Evolutionary conservation across 2,888 invertebrate genomes (phyloP).

Genomic region (Chrysodeixis includens): DNA sequence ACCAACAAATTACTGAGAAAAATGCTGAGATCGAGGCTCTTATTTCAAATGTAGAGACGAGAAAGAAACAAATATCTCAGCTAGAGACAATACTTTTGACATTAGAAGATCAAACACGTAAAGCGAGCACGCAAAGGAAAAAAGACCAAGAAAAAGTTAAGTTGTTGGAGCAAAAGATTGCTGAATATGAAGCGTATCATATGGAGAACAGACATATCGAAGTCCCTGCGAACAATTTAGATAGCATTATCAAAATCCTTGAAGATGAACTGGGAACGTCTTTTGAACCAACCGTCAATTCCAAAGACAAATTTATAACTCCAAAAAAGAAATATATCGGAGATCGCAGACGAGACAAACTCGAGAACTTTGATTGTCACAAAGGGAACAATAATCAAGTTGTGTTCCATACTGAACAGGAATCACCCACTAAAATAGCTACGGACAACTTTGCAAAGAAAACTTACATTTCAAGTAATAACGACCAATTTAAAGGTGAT

Average conservation of each 20-base stretch:
- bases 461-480: constrained; percentile 60
- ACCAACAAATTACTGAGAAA: constrained; percentile 73
- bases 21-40: constrained; percentile 77
- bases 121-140: constrained; percentile 67
- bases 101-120: constrained; percentile 76
- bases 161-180: constrained; percentile 70
- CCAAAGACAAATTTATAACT: constrained; percentile 49
- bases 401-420: constrained; percentile 55
- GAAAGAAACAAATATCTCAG: constrained; percentile 74
- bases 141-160: constrained; percentile 74
- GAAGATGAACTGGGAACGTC: constrained; percentile 79
- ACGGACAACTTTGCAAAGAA: constrained; percentile 70
- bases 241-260: constrained; percentile 79
- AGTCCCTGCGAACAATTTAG: constrained; percentile 73
- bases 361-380: constrained; percentile 51
- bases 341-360: constrained; percentile 55
- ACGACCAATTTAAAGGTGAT: constrained; percentile 65
- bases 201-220: constrained; percentile 62
- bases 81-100: constrained; percentile 81
- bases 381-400: constrained; percentile 50
- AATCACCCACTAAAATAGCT: constrained; percentile 67
- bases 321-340: constrained; percentile 53
- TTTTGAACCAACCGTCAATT: constrained; percentile 55
- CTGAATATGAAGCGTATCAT: constrained; percentile 67
- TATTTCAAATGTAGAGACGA: constrained; percentile 66